Base-by-base conservation (phyloP, 2,113 vertebrate genomes). In the Polypterus bichir region DNA sequence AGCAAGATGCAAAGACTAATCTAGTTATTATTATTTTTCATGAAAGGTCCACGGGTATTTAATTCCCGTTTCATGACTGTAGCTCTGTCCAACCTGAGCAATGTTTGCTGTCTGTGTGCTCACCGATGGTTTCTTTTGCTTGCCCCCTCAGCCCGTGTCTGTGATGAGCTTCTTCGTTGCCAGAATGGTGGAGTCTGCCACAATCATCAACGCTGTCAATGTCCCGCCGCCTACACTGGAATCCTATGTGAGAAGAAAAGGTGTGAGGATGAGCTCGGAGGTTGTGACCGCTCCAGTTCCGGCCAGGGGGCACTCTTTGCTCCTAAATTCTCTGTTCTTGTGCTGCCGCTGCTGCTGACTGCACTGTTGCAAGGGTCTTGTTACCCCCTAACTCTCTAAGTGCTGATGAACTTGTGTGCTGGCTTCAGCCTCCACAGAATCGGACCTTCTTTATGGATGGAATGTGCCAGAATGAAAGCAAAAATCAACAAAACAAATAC, bases 121-220 rank as follows among this genome's bases (percentile, higher is more conserved):
- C 27, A 27, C 3, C 46, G 5, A 7, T 46, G 52, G 4, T 49
- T 70, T 44, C 55, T 60, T 62, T 71, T 63, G 59, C 61, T 68
- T 60, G 60, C 73, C 80, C 70, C 74, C 77, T 71, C 90, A 99
- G 96, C 92, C 46, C 94, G 89, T 3, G 90, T 98, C 56, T 99
- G 96, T 3, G 93, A 99, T 87, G 91, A 97, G 10, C 85, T 98
- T 3, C 88, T 87, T 76, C 93, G 91, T 61, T 99, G 96, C 79
- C 93, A 97, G 84, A 98, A 98, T 3, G 95, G 93, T 9, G 96
- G 96, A 0, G 86, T 83, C 0, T 99, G 96, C 63, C 74, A 91
- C 77, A 91, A 90, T 83, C 91, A 94, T 47, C 68, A 87, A 72
- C 86, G 83, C n/a, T 98, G 96, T 79, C 85, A 74, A 76, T 99